Percentiles rank a stretch among this genome's conserved stretches.
These are phyloP conservation scores for Byasa hedistus DNA, from an alignment of 2,888 invertebrate species.

Conservation along the genomic window DNA sequence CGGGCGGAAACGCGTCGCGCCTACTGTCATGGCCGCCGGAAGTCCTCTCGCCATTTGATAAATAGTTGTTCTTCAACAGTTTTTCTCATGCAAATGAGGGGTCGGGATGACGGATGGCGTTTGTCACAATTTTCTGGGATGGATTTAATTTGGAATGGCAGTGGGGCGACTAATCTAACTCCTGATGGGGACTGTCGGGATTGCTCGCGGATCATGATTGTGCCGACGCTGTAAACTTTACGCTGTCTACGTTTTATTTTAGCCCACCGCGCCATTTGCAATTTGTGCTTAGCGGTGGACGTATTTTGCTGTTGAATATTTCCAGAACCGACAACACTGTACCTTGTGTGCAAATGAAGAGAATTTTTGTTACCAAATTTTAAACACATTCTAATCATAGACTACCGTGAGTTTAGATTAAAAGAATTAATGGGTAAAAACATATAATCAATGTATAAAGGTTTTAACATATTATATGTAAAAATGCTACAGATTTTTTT, in stretches of 20 bases:
- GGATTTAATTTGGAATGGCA: conserved; percentile 75
- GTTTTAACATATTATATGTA: no score
- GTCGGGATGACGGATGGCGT: conserved; percentile 74
- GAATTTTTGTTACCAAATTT: no score
- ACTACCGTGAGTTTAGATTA: no score
- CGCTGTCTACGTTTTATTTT: conserved; percentile 23
- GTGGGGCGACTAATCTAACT: conserved; percentile 61
- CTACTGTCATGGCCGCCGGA: conserved; percentile 76
- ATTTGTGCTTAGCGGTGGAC: conserved; percentile 11
- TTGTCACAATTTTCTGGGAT: conserved; percentile 77
- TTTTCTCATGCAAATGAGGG: conserved; percentile 80
- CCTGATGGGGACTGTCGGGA: conserved; percentile 44
- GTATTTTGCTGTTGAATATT: background rate
- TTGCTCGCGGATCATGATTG: conserved; percentile 47
- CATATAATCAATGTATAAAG: no score
- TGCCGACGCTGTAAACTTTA: conserved; percentile 32
- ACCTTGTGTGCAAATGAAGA: no score
- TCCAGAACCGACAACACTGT: no score
- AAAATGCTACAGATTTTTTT: no score
- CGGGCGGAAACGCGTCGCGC: conserved; percentile 75
- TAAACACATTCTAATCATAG: no score
- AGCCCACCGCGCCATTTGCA: conserved; percentile 12
- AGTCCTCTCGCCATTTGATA: conserved; percentile 76
- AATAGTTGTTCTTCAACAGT: conserved; percentile 79
- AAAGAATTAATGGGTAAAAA: no score